Evolutionary conservation across 2,113 vertebrate species (phyloP).

Genomic region (Cepphus grylle): DNA sequence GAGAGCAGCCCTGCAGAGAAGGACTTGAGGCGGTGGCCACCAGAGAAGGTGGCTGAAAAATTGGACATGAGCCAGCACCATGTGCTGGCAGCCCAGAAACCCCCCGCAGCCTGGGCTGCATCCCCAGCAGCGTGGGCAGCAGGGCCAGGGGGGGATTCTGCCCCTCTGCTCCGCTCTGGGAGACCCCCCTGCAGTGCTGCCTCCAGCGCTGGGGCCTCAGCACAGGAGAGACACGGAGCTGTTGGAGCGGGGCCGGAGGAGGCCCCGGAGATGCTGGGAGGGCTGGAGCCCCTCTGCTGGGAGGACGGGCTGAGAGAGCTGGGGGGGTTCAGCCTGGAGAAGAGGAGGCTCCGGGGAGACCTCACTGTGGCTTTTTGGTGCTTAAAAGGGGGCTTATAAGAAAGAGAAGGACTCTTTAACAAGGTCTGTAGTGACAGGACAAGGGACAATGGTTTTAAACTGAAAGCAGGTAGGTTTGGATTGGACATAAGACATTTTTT

Average conservation of each 20-base stretch:
- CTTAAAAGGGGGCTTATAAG: not conserved
- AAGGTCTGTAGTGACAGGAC: not conserved
- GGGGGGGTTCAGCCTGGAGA: not conserved
- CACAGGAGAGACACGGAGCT: not conserved
- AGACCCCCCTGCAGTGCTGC: not conserved
- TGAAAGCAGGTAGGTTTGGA: not conserved
- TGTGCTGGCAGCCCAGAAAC: not conserved
- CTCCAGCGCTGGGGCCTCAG: no score
- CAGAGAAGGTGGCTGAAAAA: no score
- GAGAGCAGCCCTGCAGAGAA: not conserved
- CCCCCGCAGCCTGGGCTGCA: rapidly evolving
- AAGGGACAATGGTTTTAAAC: not conserved
- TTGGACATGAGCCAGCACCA: rapidly evolving
- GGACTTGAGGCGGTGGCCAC: no score
- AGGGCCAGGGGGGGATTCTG: not conserved
- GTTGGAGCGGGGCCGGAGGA: not conserved
- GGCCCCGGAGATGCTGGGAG: rapidly evolving
- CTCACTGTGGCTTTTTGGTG: not conserved
- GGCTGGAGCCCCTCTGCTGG: not conserved
- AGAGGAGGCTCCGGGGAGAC: not conserved
- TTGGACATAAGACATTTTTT: not conserved
- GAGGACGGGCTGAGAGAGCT: not conserved
- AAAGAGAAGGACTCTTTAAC: not conserved
- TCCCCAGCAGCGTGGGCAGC: not conserved
- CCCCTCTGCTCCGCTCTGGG: not conserved